Evolutionary conservation across 1,140 invertebrate genomes (phyloP).

Genomic region (Pseudomyrmex cubaensis): DNA sequence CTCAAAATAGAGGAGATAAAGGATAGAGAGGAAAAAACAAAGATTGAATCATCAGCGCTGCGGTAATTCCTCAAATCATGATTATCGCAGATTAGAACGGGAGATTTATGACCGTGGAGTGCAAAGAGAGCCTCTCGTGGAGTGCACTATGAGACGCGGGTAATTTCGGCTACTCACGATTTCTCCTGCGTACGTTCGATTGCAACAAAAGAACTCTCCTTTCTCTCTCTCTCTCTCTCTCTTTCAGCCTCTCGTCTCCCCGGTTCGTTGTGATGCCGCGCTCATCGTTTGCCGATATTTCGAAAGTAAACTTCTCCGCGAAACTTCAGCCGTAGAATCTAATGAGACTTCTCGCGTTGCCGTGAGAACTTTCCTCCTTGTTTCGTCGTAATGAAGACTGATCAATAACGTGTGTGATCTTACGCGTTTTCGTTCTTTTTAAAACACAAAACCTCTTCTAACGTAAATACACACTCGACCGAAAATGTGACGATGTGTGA

Average conservation of each 20-base stretch:
- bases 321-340: slow-evolving; percentile 66
- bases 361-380: slow-evolving; percentile 34
- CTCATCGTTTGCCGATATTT: slow-evolving; percentile 71
- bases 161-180: slow-evolving; percentile 68
- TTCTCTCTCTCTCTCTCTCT: neutral
- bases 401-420: slow-evolving; percentile 31
- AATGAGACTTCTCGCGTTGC: slow-evolving; percentile 62
- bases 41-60: slow-evolving; percentile 16
- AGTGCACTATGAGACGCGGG: slow-evolving; percentile 38
- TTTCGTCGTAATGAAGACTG: slow-evolving; percentile 53
- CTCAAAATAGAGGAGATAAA: too few relatives aligned
- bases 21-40: neutral
- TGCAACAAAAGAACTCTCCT: slow-evolving; percentile 62
- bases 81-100: neutral
- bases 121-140: slow-evolving; percentile 26
- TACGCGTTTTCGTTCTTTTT: slow-evolving; percentile 30
- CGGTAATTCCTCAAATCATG: slow-evolving; percentile 9
- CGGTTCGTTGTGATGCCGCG: slow-evolving; percentile 66
- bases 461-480: too few relatives aligned
- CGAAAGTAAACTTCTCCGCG: slow-evolving; percentile 70
- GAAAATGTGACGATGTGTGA: neutral
- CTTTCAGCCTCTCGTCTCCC: neutral
- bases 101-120: slow-evolving; percentile 38
- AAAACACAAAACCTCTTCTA: too few relatives aligned
- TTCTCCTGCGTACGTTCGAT: slow-evolving; percentile 56